A percentile compares a stretch with the other conserved stretches of the same genome.
Conservation (phyloP, 2,888 invertebrate species). For the Phrixothrix hirtus region DNA sequence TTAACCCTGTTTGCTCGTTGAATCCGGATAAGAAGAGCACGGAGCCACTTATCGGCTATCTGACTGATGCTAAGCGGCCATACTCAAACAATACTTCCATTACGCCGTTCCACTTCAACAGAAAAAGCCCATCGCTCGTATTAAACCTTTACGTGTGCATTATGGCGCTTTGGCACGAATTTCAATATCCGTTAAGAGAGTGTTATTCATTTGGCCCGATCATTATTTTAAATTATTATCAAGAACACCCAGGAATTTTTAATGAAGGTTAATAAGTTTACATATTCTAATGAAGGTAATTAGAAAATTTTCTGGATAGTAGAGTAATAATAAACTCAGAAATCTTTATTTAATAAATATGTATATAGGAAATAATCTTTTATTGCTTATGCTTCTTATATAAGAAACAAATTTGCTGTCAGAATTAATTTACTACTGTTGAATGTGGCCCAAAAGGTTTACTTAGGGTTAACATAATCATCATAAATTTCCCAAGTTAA, state of each 20-base stretch:
- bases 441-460: no score
- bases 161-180: constrained; percentile 29
- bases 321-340: no score
- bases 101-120: constrained; percentile 24
- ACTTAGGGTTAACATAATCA: no score
- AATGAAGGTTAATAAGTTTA: constrained; percentile 28
- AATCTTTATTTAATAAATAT: no score
- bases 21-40: constrained; percentile 26
- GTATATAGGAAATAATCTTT: no score
- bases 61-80: constrained; percentile 29
- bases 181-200: constrained; percentile 28
- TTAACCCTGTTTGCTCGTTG: constrained; percentile 26
- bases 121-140: constrained; percentile 24
- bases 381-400: no score
- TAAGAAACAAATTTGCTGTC: no score
- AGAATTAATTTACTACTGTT: no score
- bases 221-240: constrained; percentile 29
- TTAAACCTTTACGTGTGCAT: constrained; percentile 25
- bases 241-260: constrained; percentile 26
- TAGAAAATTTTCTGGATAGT: constrained; percentile 5
- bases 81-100: constrained; percentile 28
- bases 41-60: constrained; percentile 29
- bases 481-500: no score
- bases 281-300: constrained; percentile 17
- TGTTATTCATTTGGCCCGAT: constrained; percentile 29